Evolutionary conservation across 2,113 vertebrate genomes (phyloP).

Genomic region (Ictalurus punctatus): DNA sequence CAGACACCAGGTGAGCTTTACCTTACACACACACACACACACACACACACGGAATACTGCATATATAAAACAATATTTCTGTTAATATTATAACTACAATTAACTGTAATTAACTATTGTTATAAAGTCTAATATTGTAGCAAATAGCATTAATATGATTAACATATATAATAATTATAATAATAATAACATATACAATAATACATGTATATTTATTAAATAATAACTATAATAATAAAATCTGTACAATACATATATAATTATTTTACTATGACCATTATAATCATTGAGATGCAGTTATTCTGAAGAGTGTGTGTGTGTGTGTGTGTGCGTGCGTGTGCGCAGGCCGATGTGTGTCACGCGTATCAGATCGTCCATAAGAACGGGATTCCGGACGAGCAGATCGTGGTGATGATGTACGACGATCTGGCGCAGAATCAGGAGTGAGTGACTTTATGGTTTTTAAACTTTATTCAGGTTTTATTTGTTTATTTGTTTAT

Average conservation of each 20-base stretch:
- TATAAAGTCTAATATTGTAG: not conserved
- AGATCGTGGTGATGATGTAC: slow-evolving; percentile 98
- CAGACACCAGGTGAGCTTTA: slow-evolving; percentile 87
- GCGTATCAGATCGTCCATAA: slow-evolving; percentile 94
- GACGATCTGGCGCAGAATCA: slow-evolving; percentile 87
- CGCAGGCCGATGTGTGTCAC: slow-evolving; percentile 91
- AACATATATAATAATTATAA: too few species aligned
- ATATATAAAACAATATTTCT: not conserved
- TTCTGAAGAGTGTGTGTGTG: not conserved
- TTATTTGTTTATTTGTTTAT: not conserved
- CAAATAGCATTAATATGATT: too few species aligned
- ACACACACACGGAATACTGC: not conserved
- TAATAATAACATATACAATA: too few species aligned
- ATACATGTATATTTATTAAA: not conserved
- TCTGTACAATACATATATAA: too few species aligned
- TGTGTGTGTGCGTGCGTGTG: slow-evolving; percentile 27
- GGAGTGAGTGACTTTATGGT: slow-evolving; percentile 77
- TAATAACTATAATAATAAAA: too few species aligned
- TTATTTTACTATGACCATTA: not conserved
- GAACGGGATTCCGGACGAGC: slow-evolving; percentile 93
- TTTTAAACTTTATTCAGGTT: not conserved
- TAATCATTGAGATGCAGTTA: not conserved
- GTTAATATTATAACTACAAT: not conserved
- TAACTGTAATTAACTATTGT: not conserved
- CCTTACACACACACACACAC: not conserved